Conservation (phyloP, 2,797 vertebrate species). For the Cetoscarus ocellatus region DNA sequence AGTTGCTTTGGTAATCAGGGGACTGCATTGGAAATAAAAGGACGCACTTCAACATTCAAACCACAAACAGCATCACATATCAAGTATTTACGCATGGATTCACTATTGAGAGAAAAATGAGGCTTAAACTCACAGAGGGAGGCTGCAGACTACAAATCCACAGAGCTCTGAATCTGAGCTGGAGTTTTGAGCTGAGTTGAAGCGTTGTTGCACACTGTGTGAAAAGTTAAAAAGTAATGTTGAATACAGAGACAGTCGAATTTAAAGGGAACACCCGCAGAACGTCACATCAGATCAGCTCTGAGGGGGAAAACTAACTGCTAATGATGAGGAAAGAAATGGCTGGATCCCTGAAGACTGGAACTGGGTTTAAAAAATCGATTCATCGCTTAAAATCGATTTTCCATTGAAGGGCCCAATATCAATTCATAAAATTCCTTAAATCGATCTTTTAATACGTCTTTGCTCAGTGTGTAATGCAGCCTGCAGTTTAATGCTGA, state of each 20-base stretch:
- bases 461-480: no score
- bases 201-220: conserved; percentile 19
- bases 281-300: no score
- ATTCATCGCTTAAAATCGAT: no score
- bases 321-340: no score
- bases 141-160: conserved; percentile 45
- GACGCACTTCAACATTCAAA: conserved; percentile 29
- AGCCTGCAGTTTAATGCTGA: no score
- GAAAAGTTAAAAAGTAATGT: conserved; percentile 20
- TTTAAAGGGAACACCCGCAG: background rate
- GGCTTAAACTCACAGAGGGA: conserved; percentile 43
- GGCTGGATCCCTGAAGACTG: no score
- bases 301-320: no score
- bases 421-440: no score
- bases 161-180: conserved; percentile 25
- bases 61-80: conserved; percentile 39
- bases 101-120: conserved; percentile 27
- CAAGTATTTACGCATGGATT: conserved; percentile 11
- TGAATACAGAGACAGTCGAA: conserved; percentile 21
- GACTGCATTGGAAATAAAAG: conserved; percentile 16
- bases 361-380: no score
- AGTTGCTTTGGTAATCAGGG: conserved; percentile 10
- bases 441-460: no score
- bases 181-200: conserved; percentile 20
- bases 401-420: no score